A percentile compares a stretch with the other conserved stretches of the same genome.
Evolutionary conservation across 2,113 vertebrate genomes (phyloP).

Genomic region (Sisor rabdophorus): DNA sequence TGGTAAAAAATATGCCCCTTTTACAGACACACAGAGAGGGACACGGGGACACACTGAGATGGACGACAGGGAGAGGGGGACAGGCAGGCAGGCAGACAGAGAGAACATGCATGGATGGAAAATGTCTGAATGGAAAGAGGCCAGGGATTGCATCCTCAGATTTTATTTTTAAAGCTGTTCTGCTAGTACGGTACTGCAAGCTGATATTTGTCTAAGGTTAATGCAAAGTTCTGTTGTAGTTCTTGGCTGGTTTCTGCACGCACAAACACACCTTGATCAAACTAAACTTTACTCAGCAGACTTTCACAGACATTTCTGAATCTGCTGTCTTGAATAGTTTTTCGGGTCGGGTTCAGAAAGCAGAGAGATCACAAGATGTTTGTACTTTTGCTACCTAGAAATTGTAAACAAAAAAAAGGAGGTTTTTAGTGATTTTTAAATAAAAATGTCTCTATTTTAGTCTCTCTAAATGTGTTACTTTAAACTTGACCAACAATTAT

Average conservation of each 20-base stretch:
- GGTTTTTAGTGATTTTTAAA: background rate
- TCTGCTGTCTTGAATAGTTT: background rate
- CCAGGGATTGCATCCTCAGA: constrained; percentile 8
- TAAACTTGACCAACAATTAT: background rate
- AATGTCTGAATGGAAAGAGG: constrained; percentile 12
- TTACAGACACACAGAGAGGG: no score
- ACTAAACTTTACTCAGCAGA: background rate
- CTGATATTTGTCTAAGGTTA: constrained; percentile 13
- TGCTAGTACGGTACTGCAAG: no score
- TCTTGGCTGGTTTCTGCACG: background rate
- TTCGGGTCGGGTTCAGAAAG: background rate
- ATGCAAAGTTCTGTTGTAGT: background rate
- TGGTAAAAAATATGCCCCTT: background rate
- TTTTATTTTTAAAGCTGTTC: constrained; percentile 33
- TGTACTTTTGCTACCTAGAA: no score
- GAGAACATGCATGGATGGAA: constrained; percentile 1
- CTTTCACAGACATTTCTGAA: background rate
- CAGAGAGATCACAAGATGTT: background rate
- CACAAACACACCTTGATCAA: background rate
- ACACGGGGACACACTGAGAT: no score
- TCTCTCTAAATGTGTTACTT: no score
- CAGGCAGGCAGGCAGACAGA: no score
- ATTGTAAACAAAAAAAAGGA: no score
- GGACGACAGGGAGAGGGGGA: no score
- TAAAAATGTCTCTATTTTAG: background rate